A percentile compares a stretch with the other conserved stretches of the same genome.
These are phyloP conservation scores for Plecturocebus donacophilus DNA, from an alignment of 2,113 vertebrate species.

Conservation along the genomic window DNA sequence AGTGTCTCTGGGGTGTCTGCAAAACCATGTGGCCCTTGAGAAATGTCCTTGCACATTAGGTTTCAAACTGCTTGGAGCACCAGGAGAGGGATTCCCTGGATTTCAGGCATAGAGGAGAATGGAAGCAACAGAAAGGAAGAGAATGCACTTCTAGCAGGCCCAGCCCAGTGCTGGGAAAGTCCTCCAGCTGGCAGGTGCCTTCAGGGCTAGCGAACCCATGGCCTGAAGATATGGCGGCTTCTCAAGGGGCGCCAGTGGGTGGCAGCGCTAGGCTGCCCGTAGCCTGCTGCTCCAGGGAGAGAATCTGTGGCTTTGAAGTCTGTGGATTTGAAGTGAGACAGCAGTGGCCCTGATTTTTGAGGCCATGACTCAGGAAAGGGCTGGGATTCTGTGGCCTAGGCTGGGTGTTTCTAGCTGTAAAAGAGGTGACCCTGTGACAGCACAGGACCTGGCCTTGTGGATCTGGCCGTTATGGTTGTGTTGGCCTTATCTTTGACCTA, in stretches of 20 bases:
- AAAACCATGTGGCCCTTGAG: not conserved
- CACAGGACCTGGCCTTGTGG: not conserved
- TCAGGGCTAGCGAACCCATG: no score
- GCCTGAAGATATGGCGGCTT: not conserved
- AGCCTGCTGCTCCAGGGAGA: not conserved
- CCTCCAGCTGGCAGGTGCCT: not conserved
- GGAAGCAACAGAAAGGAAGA: not conserved
- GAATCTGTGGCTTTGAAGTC: not conserved
- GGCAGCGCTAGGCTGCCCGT: not conserved
- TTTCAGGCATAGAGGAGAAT: not conserved
- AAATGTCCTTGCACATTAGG: not conserved
- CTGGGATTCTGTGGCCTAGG: not conserved
- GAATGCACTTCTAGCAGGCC: not conserved
- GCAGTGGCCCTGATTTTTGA: not conserved
- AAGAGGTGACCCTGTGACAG: not conserved
- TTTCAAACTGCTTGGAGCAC: not conserved
- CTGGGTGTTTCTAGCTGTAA: not conserved
- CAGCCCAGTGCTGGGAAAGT: not conserved
- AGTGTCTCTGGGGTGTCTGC: not conserved
- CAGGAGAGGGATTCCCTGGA: not conserved
- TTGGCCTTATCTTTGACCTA: not conserved
- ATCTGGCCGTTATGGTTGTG: not conserved
- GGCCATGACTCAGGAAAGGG: not conserved
- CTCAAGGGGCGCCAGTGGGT: no score
- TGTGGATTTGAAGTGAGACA: not conserved